A percentile compares a stretch with the other conserved stretches of the same genome.
Conservation (phyloP, 2,888 invertebrate species). For the Himalopsyche tibetana region DNA sequence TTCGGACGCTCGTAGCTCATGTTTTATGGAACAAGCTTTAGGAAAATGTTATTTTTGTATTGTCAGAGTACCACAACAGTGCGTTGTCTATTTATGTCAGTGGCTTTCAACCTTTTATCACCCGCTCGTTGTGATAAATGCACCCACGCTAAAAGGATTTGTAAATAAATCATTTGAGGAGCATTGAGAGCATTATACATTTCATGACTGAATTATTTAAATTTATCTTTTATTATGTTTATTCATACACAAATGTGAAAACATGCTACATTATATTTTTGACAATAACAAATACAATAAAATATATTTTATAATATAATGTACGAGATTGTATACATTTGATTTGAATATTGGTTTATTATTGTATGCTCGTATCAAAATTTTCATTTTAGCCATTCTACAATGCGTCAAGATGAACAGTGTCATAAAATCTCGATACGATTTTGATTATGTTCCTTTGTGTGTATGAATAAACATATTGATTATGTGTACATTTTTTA, state of each 20-base stretch:
- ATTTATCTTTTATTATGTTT: background rate
- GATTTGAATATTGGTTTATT: too few species aligned
- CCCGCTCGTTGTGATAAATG: conserved; percentile 7
- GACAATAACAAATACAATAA: background rate
- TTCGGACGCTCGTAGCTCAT: background rate
- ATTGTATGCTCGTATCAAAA: too few species aligned
- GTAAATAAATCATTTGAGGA: conserved; percentile 31
- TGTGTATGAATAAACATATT: too few species aligned
- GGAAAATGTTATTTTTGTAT: conserved; percentile 32
- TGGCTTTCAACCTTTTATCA: conserved; percentile 40
- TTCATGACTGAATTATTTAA: conserved; percentile 32
- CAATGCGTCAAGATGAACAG: too few species aligned
- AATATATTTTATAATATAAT: too few species aligned
- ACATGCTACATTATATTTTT: background rate
- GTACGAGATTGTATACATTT: too few species aligned
- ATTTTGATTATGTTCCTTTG: too few species aligned
- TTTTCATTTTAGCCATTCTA: too few species aligned
- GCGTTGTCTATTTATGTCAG: conserved; percentile 42
- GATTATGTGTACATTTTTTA: too few species aligned
- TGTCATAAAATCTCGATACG: too few species aligned
- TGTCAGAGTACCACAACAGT: conserved; percentile 39
- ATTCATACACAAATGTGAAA: background rate
- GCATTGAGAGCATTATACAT: background rate
- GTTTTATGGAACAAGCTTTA: background rate
- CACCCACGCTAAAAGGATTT: conserved; percentile 42